Evolutionary conservation across 2,888 invertebrate genomes (phyloP).

Genomic region (Eilema caniola): DNA sequence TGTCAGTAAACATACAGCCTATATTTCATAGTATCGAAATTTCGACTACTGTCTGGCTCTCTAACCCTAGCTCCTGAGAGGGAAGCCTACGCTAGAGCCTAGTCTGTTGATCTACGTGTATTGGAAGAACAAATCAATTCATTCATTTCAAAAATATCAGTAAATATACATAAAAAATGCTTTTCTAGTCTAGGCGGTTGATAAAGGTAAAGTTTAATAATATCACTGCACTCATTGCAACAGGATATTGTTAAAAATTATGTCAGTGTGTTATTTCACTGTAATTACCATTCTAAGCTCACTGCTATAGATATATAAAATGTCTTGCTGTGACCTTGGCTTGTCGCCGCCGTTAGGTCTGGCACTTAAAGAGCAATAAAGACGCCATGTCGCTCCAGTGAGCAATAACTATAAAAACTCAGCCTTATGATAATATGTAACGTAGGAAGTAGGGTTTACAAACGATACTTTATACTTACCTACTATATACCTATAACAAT

Average conservation of each 20-base stretch:
- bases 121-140: too few species aligned
- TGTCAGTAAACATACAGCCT: too few species aligned
- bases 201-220: too few species aligned
- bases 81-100: too few species aligned
- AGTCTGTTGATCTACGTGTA: too few species aligned
- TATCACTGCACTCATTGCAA: background rate
- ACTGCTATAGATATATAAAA: slow-evolving; percentile 15
- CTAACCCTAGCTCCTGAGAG: too few species aligned
- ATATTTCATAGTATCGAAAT: too few species aligned
- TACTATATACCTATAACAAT: too few species aligned
- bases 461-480: background rate
- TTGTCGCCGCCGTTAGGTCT: slow-evolving; percentile 26
- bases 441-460: background rate
- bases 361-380: slow-evolving; percentile 1
- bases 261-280: background rate
- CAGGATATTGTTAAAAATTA: slow-evolving; percentile 9
- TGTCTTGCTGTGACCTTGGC: slow-evolving; percentile 42
- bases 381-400: background rate
- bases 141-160: too few species aligned
- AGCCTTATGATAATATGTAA: background rate
- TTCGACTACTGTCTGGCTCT: too few species aligned
- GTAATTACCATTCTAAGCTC: background rate
- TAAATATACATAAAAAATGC: too few species aligned
- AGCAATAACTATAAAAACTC: background rate
- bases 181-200: too few species aligned